These are phyloP conservation scores for Drosophila greeni DNA, from an alignment of 2,888 invertebrate genomes.

Conservation along the genomic window DNA sequence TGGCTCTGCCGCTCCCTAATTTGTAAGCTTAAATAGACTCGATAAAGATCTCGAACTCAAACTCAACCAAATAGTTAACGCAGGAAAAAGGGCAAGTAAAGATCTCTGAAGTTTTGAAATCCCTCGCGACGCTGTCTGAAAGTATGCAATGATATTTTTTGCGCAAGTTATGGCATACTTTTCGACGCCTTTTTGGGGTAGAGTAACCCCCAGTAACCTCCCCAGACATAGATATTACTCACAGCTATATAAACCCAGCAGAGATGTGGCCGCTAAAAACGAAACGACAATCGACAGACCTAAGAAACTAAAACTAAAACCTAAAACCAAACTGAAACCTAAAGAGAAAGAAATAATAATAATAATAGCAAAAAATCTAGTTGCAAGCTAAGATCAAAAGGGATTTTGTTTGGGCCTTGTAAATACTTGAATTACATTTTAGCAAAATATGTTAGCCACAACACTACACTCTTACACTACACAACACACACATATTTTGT, in stretches of 20 bases:
- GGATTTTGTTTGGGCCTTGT: slow-evolving; percentile 29
- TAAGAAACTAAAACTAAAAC: slow-evolving; percentile 23
- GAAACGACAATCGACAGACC: slow-evolving; percentile 41
- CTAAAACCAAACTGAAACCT: background rate
- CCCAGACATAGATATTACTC: background rate
- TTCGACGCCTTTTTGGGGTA: slow-evolving; percentile 1
- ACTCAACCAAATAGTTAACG: slow-evolving; percentile 35
- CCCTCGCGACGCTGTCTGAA: background rate
- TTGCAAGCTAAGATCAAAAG: slow-evolving; percentile 19
- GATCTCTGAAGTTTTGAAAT: slow-evolving; percentile 1
- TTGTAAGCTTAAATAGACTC: slow-evolving; percentile 20
- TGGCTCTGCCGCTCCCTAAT: slow-evolving; percentile 16
- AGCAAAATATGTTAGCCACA: slow-evolving; percentile 43
- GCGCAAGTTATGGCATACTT: slow-evolving; percentile 7
- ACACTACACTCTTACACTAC: slow-evolving; percentile 29
- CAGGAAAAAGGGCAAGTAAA: slow-evolving; percentile 3
- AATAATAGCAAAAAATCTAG: slow-evolving; percentile 15
- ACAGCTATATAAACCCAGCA: slow-evolving; percentile 8
- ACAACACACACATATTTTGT: slow-evolving; percentile 35
- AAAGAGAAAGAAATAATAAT: slow-evolving; percentile 13
- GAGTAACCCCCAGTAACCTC: background rate
- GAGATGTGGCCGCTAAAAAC: slow-evolving; percentile 31
- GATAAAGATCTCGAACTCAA: slow-evolving; percentile 15
- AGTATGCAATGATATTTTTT: slow-evolving; percentile 2
- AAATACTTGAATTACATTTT: slow-evolving; percentile 31